Evolutionary conservation across 1,140 invertebrate species (phyloP), one percentile per base, ranked within the genome.

Genomic region (Reticulitermes speratus): DNA sequence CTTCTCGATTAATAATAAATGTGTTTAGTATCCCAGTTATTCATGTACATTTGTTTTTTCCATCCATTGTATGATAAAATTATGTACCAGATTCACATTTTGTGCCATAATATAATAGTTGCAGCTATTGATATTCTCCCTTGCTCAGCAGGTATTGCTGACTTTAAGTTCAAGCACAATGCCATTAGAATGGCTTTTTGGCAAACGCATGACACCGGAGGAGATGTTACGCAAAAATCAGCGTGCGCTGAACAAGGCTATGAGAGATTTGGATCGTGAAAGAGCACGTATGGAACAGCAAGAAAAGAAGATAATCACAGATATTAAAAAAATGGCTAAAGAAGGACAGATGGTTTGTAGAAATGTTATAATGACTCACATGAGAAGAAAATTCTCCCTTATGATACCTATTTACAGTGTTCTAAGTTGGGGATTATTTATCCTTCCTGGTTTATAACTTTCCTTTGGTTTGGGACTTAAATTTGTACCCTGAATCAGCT

Each of bases 241-340:
- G 91, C 93, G 99, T 87, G 98, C 98, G 32, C 93, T 99, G n/a
- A 99, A 98, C 90, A 99, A 99, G 93, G 98, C 99, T 8, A 99
- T 99, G 96, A 92, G 99, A 83, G 99, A 99, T 91, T 93, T 99
- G 84, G 98, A 99, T 90, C 93, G 98, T 84, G 99, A 99, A 92
- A 95, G 96, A 88, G 93, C 95, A 90, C 96, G 97, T 90, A 99
- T 99, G 97, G 99, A 99, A 91, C 97, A 98, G 88, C 98, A 99
- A 90, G 99, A 99, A 90, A 99, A 99, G 90, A 99, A 99, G 92
- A 96, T 99, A 75, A 99, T 99, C 87, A 94, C 94, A 9, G 99
- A 99, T 90, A 99, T 99, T 87, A 99, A 99, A 91, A 99, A 99
- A 93, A 95, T 99, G 92, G 99, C 99, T 6, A 99, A 99, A 91